These are phyloP conservation scores for Cyanoderma ruficeps DNA, from an alignment of 2,113 vertebrate genomes.

Conservation along the genomic window DNA sequence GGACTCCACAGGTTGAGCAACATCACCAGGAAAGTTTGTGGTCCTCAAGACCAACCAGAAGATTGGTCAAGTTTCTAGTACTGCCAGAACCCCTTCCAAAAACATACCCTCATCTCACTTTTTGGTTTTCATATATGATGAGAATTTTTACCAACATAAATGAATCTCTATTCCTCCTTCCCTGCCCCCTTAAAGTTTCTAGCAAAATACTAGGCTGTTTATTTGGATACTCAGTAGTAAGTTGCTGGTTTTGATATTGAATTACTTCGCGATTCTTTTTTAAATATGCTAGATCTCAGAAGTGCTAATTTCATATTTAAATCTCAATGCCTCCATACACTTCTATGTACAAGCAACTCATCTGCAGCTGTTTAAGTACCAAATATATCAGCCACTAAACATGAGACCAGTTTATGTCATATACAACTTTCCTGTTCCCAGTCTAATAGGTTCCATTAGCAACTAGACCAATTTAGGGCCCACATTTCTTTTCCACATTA, in stretches of 20 bases:
- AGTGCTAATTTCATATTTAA: background rate
- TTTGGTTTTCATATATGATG: background rate
- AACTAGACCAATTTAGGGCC: background rate
- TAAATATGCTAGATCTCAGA: background rate
- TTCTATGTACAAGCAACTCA: background rate
- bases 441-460: background rate
- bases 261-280: background rate
- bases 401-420: background rate
- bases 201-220: background rate
- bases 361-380: background rate
- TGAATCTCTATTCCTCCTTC: background rate
- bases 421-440: background rate
- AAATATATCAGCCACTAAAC: background rate
- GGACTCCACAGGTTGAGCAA: too few relatives aligned
- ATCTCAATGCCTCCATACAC: background rate
- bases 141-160: background rate
- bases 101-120: background rate
- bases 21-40: background rate
- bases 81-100: background rate
- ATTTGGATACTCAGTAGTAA: rapidly evolving
- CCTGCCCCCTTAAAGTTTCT: background rate
- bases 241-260: background rate
- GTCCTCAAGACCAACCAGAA: rapidly evolving
- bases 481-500: background rate
- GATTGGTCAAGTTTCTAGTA: background rate